Evolutionary conservation across 2,888 invertebrate species (phyloP).

Genomic region (Glaucopsyche alexis): DNA sequence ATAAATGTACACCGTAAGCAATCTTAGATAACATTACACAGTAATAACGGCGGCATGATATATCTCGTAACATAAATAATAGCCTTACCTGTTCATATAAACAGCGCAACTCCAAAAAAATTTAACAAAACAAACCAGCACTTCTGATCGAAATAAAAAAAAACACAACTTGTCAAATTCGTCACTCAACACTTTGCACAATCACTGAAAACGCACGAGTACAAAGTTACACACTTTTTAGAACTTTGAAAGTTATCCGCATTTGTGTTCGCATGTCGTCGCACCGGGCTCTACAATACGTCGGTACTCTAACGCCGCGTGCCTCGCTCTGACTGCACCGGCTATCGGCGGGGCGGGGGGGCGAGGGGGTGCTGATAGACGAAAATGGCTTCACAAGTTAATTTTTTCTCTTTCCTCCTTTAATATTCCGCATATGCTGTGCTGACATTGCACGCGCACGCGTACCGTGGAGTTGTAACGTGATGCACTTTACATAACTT

Average conservation of each 20-base stretch:
- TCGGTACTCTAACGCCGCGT: constrained; percentile 60
- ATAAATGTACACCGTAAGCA: not conserved
- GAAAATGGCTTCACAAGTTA: constrained; percentile 81
- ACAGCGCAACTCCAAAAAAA: constrained; percentile 19
- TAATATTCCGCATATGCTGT: constrained; percentile 80
- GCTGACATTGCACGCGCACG: constrained; percentile 75
- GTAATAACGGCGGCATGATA: constrained; percentile 10
- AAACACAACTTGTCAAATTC: constrained; percentile 15
- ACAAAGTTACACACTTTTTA: constrained; percentile 37
- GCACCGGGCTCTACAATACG: constrained; percentile 44
- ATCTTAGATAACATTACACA: constrained; percentile 19
- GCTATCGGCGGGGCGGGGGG: constrained; percentile 55
- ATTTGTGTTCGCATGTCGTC: constrained; percentile 57
- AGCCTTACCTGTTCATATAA: constrained; percentile 27
- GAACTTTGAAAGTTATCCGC: constrained; percentile 53
- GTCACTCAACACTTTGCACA: constrained; percentile 25
- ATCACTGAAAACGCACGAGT: constrained; percentile 34
- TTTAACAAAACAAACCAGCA: constrained; percentile 24
- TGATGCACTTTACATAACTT: constrained; percentile 80
- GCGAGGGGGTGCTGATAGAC: constrained; percentile 74
- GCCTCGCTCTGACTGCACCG: constrained; percentile 67
- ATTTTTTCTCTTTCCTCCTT: constrained; percentile 81
- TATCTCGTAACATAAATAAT: constrained; percentile 5
- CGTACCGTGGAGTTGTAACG: constrained; percentile 74
- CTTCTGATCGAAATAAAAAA: constrained; percentile 10